Percentiles rank a stretch among this genome's conserved stretches.
phyloP scores from a whole-genome alignment of 2,113 vertebrate species.

The Spilogale gracilis region DNA sequence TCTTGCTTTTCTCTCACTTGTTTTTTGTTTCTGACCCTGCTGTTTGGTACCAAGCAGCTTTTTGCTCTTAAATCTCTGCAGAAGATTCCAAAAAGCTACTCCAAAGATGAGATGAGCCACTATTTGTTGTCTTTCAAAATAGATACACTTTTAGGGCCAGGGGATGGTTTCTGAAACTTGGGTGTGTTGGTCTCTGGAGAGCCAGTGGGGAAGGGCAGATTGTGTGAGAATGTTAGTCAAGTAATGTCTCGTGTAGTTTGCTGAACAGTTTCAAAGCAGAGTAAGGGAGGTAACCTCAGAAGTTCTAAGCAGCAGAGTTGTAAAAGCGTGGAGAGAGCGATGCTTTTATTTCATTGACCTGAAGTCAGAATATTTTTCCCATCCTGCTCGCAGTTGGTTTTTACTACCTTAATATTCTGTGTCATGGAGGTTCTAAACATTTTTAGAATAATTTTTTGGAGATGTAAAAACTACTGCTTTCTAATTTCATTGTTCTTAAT shows the following conservation, averaged over 20 bases:
- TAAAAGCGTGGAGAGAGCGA: slow-evolving; percentile 56
- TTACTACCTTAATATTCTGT: slow-evolving; percentile 72
- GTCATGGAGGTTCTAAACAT: slow-evolving; percentile 52
- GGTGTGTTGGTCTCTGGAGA: slow-evolving; percentile 78
- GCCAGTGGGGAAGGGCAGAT: slow-evolving; percentile 65
- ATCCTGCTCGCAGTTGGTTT: slow-evolving; percentile 57
- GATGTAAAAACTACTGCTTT: slow-evolving; percentile 34
- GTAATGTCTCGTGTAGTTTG: slow-evolving; percentile 77
- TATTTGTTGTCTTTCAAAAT: slow-evolving; percentile 76
- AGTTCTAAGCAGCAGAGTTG: slow-evolving; percentile 71
- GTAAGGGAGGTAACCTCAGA: slow-evolving; percentile 64
- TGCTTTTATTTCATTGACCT: slow-evolving; percentile 79
- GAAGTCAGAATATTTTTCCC: slow-evolving; percentile 66
- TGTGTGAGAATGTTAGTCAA: slow-evolving; percentile 59
- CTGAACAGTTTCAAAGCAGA: slow-evolving; percentile 76
- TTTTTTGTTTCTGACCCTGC: slow-evolving; percentile 50
- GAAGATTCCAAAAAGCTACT: slow-evolving; percentile 66
- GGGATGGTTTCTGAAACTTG: slow-evolving; percentile 78
- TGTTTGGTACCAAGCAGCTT: slow-evolving; percentile 46
- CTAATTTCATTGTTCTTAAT: slow-evolving; percentile 61
- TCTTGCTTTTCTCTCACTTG: neutral
- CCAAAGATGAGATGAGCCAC: slow-evolving; percentile 61
- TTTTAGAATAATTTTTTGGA: slow-evolving; percentile 62
- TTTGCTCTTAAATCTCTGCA: slow-evolving; percentile 72
- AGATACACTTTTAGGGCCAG: slow-evolving; percentile 48